Conservation (phyloP, 2,888 invertebrate species). For the Calameuta pallipes region DNA sequence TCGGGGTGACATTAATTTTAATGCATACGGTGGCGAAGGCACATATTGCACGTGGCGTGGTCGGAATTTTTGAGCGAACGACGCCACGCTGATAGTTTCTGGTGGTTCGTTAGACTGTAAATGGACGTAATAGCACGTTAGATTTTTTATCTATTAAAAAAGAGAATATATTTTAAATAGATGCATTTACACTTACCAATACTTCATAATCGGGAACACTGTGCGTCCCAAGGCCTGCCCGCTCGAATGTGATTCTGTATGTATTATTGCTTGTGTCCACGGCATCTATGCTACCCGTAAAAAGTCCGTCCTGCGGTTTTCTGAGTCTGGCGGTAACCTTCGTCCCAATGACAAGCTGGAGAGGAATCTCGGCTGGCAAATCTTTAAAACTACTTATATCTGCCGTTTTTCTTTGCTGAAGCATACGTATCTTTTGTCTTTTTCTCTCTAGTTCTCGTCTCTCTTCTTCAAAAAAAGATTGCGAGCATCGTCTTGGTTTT, state of each 20-base stretch:
- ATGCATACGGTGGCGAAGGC: conserved; percentile 60
- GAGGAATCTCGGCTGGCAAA: conserved; percentile 92
- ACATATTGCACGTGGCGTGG: conserved; percentile 74
- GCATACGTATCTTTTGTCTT: conserved; percentile 88
- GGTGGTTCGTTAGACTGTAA: conserved; percentile 85
- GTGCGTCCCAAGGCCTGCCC: conserved; percentile 92
- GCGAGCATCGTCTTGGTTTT: conserved; percentile 93
- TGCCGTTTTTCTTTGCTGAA: conserved; percentile 91
- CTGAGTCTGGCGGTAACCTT: conserved; percentile 92
- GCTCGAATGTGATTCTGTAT: conserved; percentile 94
- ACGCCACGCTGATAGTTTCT: conserved; percentile 88
- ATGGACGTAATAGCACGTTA: conserved; percentile 78
- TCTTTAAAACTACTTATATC: conserved; percentile 84
- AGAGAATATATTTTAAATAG: not conserved
- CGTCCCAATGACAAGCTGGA: conserved; percentile 94
- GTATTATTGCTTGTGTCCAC: conserved; percentile 95
- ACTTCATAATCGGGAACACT: conserved; percentile 98
- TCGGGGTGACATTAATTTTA: conserved; percentile 58
- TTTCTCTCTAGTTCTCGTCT: conserved; percentile 89
- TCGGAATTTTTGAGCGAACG: conserved; percentile 84
- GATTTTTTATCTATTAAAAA: conserved; percentile 68
- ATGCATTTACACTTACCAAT: conserved; percentile 65
- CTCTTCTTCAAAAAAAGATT: conserved; percentile 96
- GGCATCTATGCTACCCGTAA: conserved; percentile 93
- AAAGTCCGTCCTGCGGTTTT: conserved; percentile 94